phyloP scores from a whole-genome alignment of 2,113 vertebrate genomes.

The Barnardius zonarius region DNA sequence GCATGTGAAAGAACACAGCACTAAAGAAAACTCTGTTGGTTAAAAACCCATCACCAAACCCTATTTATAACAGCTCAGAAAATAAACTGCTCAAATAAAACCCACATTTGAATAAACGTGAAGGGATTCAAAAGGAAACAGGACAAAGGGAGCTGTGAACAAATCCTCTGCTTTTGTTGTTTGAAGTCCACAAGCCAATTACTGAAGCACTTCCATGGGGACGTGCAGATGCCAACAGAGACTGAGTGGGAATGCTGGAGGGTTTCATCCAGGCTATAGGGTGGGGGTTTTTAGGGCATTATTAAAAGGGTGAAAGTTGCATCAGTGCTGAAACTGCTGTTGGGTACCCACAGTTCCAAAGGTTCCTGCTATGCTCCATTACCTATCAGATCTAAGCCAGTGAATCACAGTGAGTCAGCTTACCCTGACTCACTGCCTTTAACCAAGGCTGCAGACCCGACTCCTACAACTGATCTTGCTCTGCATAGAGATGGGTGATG shows the following conservation, averaged over 20 bases:
- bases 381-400: neutral
- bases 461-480: neutral
- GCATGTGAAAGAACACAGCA: accelerated
- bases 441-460: neutral
- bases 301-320: neutral
- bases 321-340: neutral
- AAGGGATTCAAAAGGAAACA: neutral
- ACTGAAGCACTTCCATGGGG: neutral
- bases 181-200: neutral
- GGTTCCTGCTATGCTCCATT: neutral
- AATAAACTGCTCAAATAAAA: neutral
- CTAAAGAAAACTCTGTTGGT: neutral
- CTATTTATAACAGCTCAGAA: neutral
- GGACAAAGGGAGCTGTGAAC: neutral
- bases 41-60: neutral
- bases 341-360: neutral
- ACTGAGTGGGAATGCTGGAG: neutral
- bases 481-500: neutral
- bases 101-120: neutral
- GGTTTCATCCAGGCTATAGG: neutral
- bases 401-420: neutral
- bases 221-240: neutral
- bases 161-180: neutral
- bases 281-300: neutral
- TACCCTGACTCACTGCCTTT: accelerated